A percentile compares a stretch with the other conserved stretches of the same genome.
These are phyloP conservation scores for Nephrotoma guestfalica DNA, from an alignment of 2,888 invertebrate species.

Conservation along the genomic window DNA sequence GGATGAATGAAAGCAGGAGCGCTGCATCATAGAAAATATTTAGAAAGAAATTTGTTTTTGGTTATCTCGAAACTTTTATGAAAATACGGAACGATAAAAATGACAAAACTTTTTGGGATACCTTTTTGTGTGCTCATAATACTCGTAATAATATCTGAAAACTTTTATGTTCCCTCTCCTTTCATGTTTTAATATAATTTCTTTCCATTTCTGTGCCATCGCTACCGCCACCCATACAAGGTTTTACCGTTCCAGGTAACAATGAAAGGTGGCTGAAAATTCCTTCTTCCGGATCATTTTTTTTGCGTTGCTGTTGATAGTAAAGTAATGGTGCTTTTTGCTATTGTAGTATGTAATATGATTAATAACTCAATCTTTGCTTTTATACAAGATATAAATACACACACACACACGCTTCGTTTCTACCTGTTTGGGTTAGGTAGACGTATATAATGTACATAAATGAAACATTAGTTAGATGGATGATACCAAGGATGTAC, in stretches of 20 bases:
- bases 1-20: background rate
- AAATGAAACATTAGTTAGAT: background rate
- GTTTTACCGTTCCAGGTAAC: background rate
- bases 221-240: background rate
- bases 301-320: background rate
- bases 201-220: background rate
- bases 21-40: background rate
- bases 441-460: background rate
- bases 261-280: background rate
- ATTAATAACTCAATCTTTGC: background rate
- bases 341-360: background rate
- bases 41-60: background rate
- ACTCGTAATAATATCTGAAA: background rate
- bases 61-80: background rate
- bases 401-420: no score
- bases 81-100: background rate
- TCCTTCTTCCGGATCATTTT: background rate
- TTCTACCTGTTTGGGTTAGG: no score
- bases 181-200: background rate
- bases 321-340: background rate
- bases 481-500: background rate
- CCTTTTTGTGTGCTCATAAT: background rate
- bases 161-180: background rate
- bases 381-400: background rate
- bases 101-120: background rate